A percentile compares a stretch with the other conserved stretches of the same genome.
phyloP scores from a whole-genome alignment of 2,797 vertebrate species.

The Meda fulgida region DNA sequence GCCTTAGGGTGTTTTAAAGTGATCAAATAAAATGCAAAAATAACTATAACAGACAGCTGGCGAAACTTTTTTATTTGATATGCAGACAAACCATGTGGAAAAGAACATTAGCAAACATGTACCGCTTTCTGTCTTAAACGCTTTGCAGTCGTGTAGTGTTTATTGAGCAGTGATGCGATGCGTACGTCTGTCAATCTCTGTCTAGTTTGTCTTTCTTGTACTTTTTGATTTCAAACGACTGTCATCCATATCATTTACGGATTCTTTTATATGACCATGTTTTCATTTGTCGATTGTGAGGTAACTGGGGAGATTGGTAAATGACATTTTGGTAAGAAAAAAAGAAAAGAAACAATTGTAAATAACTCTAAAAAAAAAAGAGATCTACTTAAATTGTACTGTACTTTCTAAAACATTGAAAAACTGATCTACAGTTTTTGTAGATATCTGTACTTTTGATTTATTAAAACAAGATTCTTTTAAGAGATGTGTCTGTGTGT shows the following conservation, averaged over 20 bases:
- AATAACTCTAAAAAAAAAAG: conserved; percentile 74
- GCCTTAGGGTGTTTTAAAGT: not conserved
- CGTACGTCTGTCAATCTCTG: conserved; percentile 19
- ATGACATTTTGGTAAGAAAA: conserved; percentile 62
- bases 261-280: conserved; percentile 70
- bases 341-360: conserved; percentile 69
- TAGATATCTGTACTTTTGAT: conserved; percentile 81
- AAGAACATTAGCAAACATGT: conserved; percentile 3
- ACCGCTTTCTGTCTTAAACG: conserved; percentile 36
- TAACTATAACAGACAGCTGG: not conserved
- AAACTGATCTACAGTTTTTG: conserved; percentile 80
- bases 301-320: conserved; percentile 66
- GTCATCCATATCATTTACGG: conserved; percentile 62
- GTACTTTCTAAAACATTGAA: conserved; percentile 81
- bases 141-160: conserved; percentile 32
- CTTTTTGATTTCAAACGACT: conserved; percentile 56
- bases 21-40: not conserved
- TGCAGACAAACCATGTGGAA: not conserved
- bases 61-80: conserved; percentile 6
- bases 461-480: conserved; percentile 79
- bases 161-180: conserved; percentile 8
- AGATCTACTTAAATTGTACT: conserved; percentile 82
- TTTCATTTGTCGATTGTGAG: conserved; percentile 69
- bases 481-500: conserved; percentile 46
- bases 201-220: conserved; percentile 54